These are phyloP conservation scores for Charadrius vociferus DNA, from an alignment of 2,113 vertebrate species.

Conservation along the genomic window DNA sequence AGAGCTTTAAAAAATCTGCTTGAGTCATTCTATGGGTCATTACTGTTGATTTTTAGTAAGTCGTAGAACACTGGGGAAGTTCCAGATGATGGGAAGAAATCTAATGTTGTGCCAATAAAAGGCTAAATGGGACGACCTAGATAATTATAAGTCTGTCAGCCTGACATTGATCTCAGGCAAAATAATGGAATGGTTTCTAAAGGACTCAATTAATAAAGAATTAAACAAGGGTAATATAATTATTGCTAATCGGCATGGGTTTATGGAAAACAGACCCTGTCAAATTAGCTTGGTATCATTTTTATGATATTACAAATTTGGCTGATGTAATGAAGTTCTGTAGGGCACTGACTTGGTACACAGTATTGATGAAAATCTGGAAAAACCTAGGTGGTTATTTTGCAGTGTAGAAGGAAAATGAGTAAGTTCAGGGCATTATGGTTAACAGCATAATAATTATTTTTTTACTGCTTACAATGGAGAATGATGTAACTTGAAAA, in stretches of 20 bases:
- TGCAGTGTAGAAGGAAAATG: not conserved
- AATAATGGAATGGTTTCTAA: slow-evolving; percentile 57
- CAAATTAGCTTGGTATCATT: slow-evolving; percentile 37
- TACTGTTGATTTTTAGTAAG: not conserved
- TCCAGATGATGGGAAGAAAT: not conserved
- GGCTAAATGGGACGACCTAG: slow-evolving; percentile 35
- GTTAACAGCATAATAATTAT: not conserved
- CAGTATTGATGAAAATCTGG: not conserved
- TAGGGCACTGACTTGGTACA: not conserved
- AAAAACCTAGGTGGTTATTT: not conserved
- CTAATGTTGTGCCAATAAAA: slow-evolving; percentile 53
- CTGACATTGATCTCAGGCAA: slow-evolving; percentile 48
- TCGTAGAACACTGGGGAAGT: not conserved
- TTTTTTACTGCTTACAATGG: not conserved
- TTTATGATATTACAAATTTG: not conserved
- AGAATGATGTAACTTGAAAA: accelerated
- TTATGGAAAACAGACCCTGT: slow-evolving; percentile 59
- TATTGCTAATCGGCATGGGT: slow-evolving; percentile 35
- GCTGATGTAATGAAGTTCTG: slow-evolving; percentile 11
- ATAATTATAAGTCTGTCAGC: slow-evolving; percentile 38
- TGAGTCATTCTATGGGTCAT: not conserved
- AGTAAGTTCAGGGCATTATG: not conserved
- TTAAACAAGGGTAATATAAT: slow-evolving; percentile 46
- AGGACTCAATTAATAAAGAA: slow-evolving; percentile 62
- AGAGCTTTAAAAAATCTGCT: not conserved